Evolutionary conservation across 1,140 invertebrate genomes (phyloP).

Genomic region (Drosophila simulans): DNA sequence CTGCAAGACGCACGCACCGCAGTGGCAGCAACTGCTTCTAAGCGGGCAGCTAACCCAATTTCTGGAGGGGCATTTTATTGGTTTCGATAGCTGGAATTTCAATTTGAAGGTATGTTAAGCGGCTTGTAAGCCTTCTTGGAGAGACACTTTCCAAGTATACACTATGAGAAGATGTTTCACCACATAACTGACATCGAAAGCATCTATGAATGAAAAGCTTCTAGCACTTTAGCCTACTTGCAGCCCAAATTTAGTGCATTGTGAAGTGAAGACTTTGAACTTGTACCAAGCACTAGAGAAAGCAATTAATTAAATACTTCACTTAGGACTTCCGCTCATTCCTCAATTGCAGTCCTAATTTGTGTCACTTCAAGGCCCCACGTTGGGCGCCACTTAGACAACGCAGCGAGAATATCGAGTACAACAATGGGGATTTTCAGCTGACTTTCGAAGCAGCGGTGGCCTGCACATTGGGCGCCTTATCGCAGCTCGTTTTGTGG

Average conservation of each 20-base stretch:
- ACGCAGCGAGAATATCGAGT: neutral
- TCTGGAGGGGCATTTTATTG: neutral
- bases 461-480: slow-evolving; percentile 44
- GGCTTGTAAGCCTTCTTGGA: neutral
- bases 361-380: slow-evolving; percentile 14
- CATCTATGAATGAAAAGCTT: too few species aligned
- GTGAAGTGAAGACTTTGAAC: neutral
- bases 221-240: neutral
- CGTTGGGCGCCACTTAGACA: slow-evolving; percentile 2
- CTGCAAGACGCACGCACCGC: slow-evolving; percentile 6
- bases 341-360: neutral
- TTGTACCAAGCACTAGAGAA: neutral
- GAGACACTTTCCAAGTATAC: neutral
- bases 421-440: neutral
- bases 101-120: neutral
- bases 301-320: neutral
- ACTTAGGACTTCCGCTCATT: neutral
- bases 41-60: slow-evolving; percentile 1
- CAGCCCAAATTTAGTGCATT: neutral
- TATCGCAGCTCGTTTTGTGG: slow-evolving; percentile 40
- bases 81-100: too few species aligned
- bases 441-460: slow-evolving; percentile 10
- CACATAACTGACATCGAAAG: too few species aligned
- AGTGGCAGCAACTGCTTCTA: neutral
- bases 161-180: too few species aligned